Percentiles rank a stretch among this genome's conserved stretches.
Conservation (phyloP, 2,797 vertebrate genomes). For the Cuniculus paca region DNA sequence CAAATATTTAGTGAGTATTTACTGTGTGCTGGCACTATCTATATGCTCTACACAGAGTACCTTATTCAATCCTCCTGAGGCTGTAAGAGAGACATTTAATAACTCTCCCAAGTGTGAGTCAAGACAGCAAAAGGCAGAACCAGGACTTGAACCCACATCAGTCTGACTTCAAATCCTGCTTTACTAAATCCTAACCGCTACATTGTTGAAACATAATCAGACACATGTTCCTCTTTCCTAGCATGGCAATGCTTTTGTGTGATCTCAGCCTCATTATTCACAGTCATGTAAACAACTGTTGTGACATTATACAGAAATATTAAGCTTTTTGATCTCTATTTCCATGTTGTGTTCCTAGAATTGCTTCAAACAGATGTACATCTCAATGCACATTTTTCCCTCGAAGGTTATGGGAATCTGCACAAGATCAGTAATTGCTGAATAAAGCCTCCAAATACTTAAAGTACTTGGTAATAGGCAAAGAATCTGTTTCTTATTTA, state of each 20-base stretch:
- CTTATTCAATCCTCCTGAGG: neutral
- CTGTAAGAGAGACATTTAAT: neutral
- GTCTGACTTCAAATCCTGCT: slow-evolving; percentile 45
- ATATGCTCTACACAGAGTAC: neutral
- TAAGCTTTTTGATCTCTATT: slow-evolving; percentile 60
- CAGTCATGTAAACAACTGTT: slow-evolving; percentile 69
- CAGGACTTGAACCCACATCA: neutral
- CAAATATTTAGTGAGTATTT: slow-evolving; percentile 12
- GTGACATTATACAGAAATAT: slow-evolving; percentile 71
- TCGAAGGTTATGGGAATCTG: slow-evolving; percentile 2
- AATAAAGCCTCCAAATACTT: slow-evolving; percentile 63
- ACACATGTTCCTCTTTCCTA: slow-evolving; percentile 57
- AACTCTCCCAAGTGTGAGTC: neutral
- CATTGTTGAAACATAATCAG: slow-evolving; percentile 24
- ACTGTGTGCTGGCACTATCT: neutral
- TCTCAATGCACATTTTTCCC: neutral
- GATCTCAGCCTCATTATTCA: slow-evolving; percentile 72
- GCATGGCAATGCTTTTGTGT: slow-evolving; percentile 25
- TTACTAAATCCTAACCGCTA: neutral
- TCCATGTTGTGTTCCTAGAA: slow-evolving; percentile 41
- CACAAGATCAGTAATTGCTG: slow-evolving; percentile 38
- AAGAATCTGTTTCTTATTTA: slow-evolving; percentile 66
- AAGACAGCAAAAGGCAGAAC: neutral
- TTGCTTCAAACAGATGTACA: neutral
- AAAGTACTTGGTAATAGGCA: slow-evolving; percentile 33